Base-by-base conservation (phyloP, 2,797 vertebrate species). In the Pelobates cultripes region DNA sequence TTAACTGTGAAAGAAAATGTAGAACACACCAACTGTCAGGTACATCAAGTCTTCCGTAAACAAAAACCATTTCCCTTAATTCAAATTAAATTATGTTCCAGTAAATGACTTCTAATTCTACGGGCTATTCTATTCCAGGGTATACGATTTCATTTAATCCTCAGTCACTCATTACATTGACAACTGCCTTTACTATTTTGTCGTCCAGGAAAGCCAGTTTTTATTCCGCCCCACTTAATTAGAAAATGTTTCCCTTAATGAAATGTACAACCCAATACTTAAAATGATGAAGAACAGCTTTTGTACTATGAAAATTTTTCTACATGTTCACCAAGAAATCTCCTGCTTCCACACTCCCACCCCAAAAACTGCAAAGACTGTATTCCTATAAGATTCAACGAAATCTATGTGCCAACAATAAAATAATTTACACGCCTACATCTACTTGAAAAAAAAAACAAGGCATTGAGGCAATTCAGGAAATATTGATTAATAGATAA, bases 1-100 rank as follows among this genome's bases (percentile, higher is more conserved):
- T 1, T 28, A 28, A 28, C 28, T 28, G 28, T 28, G 28, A 28
- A 28, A 28, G 28, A 28, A 28, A 28, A 28, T 28, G 28, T 28
- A 28, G 28, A 28, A 28, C 28, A 28, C 28, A 28, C 28, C 28
- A 28, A 28, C 28, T 28, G 28, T 28, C 28, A 28, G 28, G 28
- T 28, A 28, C 28, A 28, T 28, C 28, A 28, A 28, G 28, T 28
- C 28, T 51, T 51, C 10, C 1, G 10, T 10, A 51, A 51, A 51
- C 47, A 92, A 93, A 79, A 86, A 88, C 92, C 92, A 10, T 51
- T 94, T 92, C 93, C 93, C 93, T 94, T 93, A 93, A 94, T 93
- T 85, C 89, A 93, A 94, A 93, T 94, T 93, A 93, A 93, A 94
- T 92, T 79, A 86, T 5, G 90, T 94, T 94, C 92, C 92, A 91